phyloP scores from a whole-genome alignment of 2,888 invertebrate species.

The Apotomis capreana region DNA sequence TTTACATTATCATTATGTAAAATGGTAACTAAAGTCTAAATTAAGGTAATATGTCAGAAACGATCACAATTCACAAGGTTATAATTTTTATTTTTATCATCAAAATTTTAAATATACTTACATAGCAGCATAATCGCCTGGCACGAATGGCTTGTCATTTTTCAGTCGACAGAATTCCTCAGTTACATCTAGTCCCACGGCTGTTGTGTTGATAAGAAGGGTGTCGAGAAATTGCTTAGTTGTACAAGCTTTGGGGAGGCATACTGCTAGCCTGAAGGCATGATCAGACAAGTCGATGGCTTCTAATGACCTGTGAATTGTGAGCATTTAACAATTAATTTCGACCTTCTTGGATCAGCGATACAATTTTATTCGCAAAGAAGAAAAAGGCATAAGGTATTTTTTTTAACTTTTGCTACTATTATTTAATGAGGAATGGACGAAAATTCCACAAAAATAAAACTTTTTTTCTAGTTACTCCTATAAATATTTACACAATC shows the following conservation, averaged over 20 bases:
- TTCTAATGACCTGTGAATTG: constrained; percentile 7
- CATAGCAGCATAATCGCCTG: constrained; percentile 69
- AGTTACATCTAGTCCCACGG: constrained; percentile 45
- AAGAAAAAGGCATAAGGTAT: no score
- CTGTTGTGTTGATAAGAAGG: constrained; percentile 27
- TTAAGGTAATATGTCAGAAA: no score
- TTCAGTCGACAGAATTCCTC: constrained; percentile 66
- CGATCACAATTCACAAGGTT: no score
- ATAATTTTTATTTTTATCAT: background rate
- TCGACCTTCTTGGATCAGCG: no score
- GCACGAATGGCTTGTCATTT: constrained; percentile 68
- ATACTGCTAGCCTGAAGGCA: constrained; percentile 56
- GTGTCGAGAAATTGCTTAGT: constrained; percentile 52
- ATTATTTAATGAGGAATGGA: no score
- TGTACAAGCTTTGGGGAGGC: constrained; percentile 68
- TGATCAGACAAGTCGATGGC: constrained; percentile 33
- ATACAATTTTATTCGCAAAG: no score
- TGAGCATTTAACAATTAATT: no score
- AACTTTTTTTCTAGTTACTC: no score
- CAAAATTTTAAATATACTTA: constrained; percentile 52
- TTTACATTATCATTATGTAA: no score
- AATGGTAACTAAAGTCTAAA: no score
- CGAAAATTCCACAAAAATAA: no score
- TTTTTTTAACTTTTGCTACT: no score
- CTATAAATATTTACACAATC: background rate